These are phyloP conservation scores for Sabellastarte sp. DNA, from an alignment of 2,888 invertebrate species.

Conservation along the genomic window DNA sequence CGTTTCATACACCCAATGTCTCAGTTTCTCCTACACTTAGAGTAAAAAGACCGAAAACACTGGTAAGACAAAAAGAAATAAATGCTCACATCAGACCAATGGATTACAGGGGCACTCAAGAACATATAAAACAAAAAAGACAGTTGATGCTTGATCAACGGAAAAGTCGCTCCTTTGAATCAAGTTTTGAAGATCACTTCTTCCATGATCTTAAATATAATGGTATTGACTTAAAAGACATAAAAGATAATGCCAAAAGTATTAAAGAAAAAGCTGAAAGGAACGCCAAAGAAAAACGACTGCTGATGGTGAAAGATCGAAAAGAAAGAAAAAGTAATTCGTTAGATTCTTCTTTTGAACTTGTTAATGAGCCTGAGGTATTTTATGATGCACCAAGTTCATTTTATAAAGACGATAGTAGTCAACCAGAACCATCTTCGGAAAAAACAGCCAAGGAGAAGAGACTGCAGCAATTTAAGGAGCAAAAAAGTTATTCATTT, in stretches of 20 bases:
- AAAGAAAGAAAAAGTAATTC: constrained; percentile 1
- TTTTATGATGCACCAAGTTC: constrained; percentile 1
- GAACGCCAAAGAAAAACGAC: background rate
- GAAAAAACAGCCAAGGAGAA: background rate
- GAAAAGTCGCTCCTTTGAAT: constrained; percentile 24
- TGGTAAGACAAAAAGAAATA: background rate
- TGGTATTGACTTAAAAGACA: background rate
- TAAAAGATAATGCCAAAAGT: no score
- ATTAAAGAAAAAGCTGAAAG: background rate
- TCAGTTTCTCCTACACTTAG: no score
- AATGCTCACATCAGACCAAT: background rate
- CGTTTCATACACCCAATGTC: no score
- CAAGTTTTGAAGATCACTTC: constrained; percentile 21
- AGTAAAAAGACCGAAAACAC: background rate
- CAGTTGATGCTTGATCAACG: constrained; percentile 8
- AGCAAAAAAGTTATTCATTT: constrained; percentile 3
- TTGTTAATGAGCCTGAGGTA: background rate
- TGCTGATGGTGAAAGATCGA: background rate
- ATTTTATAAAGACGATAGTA: background rate
- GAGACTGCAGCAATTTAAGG: background rate
- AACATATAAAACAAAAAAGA: background rate
- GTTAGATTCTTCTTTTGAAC: background rate
- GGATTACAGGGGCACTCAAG: background rate
- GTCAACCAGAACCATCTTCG: background rate
- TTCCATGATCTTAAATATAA: background rate